A percentile compares a stretch with the other conserved stretches of the same genome.
These are phyloP conservation scores for Potamilus streckersoni DNA, from an alignment of 1,140 invertebrate species.

Conservation along the genomic window DNA sequence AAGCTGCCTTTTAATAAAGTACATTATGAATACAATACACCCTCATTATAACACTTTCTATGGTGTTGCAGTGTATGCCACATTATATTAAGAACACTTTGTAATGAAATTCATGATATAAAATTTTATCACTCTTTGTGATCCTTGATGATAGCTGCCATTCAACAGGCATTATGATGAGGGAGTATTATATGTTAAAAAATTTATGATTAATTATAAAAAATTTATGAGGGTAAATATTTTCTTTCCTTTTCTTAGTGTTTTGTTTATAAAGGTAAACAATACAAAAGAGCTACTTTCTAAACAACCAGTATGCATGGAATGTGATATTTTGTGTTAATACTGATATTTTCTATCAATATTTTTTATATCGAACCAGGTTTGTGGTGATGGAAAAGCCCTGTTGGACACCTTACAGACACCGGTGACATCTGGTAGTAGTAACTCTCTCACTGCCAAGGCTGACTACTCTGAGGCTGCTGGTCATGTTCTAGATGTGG, in stretches of 20 bases:
- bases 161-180: too few relatives aligned
- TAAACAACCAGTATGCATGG: not conserved
- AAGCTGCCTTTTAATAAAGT: too few relatives aligned
- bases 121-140: too few relatives aligned
- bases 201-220: too few relatives aligned
- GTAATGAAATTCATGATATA: too few relatives aligned
- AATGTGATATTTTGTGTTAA: not conserved
- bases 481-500: constrained; percentile 71
- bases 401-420: constrained; percentile 68
- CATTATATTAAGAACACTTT: too few relatives aligned
- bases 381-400: constrained; percentile 70
- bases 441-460: constrained; percentile 81
- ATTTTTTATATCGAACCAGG: constrained; percentile 43
- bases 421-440: constrained; percentile 67
- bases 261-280: not conserved
- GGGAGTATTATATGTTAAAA: too few relatives aligned
- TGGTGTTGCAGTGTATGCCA: too few relatives aligned
- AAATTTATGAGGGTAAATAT: too few relatives aligned
- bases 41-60: too few relatives aligned
- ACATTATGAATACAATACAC: too few relatives aligned
- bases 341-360: not conserved
- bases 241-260: not conserved
- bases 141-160: too few relatives aligned
- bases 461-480: constrained; percentile 93
- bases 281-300: not conserved